phyloP scores from a whole-genome alignment of 2,113 vertebrate genomes.

The Caretta caretta region DNA sequence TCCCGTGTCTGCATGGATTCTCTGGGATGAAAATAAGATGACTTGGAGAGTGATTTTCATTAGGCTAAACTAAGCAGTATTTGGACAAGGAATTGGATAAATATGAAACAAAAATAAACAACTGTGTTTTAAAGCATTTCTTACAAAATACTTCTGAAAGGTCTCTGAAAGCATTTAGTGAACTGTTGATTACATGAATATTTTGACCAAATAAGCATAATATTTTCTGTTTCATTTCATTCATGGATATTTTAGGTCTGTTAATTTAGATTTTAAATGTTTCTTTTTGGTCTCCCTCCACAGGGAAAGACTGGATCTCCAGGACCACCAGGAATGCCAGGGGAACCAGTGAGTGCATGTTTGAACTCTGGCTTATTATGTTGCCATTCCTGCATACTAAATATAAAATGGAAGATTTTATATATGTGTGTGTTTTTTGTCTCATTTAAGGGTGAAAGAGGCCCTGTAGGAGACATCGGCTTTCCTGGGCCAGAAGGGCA shows the following conservation, averaged over 20 bases:
- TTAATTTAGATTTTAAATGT: background rate
- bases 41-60: background rate
- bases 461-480: constrained; percentile 93
- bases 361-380: background rate
- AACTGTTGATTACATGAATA: background rate
- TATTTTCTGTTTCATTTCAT: background rate
- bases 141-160: background rate
- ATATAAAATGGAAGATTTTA: background rate
- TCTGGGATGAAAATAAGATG: background rate
- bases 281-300: constrained; percentile 59
- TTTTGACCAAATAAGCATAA: background rate
- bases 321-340: constrained; percentile 90
- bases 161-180: background rate
- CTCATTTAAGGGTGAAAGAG: constrained; percentile 89
- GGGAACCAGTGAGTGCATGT: constrained; percentile 90
- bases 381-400: background rate
- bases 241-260: background rate
- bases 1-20: background rate
- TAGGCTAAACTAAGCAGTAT: background rate
- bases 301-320: constrained; percentile 91
- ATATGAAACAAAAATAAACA: background rate
- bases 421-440: background rate
- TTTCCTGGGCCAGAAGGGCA: constrained; percentile 97
- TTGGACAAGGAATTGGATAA: background rate
- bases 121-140: background rate